Percentiles rank a stretch among this genome's conserved stretches.
These are phyloP conservation scores for Rhopalosiphum padi DNA, from an alignment of 1,140 invertebrate species.

Conservation along the genomic window DNA sequence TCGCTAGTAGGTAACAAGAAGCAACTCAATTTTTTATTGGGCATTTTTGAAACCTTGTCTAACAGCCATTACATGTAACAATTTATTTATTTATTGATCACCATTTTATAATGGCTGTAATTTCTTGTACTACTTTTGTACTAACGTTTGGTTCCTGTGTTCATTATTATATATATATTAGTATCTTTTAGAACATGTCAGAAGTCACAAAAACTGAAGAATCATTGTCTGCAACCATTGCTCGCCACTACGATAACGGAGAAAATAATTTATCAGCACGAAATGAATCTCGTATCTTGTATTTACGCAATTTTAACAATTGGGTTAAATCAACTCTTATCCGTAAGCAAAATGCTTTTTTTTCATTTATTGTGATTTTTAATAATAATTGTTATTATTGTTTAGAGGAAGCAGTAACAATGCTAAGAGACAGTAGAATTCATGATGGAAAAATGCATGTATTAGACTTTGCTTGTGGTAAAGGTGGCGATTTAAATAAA, in stretches of 20 bases:
- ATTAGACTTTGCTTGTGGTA: slow-evolving; percentile 85
- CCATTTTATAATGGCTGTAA: neutral
- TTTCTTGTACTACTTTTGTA: neutral
- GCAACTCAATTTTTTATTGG: neutral
- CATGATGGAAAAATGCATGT: slow-evolving; percentile 70
- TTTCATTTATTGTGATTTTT: neutral
- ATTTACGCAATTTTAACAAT: slow-evolving; percentile 97
- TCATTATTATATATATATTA: neutral
- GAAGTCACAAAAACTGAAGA: slow-evolving; percentile 45
- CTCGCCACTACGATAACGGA: slow-evolving; percentile 84
- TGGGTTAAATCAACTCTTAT: slow-evolving; percentile 98
- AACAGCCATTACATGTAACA: neutral
- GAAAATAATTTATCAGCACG: slow-evolving; percentile 82
- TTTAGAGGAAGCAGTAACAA: slow-evolving; percentile 71
- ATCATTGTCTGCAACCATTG: slow-evolving; percentile 70
- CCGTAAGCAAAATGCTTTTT: slow-evolving; percentile 65
- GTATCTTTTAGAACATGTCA: neutral
- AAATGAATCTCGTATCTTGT: slow-evolving; percentile 87
- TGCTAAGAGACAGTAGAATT: slow-evolving; percentile 70
- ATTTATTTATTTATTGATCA: neutral
- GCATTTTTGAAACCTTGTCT: neutral
- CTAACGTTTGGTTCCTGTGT: neutral
- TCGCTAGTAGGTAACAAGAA: neutral
- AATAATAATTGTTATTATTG: slow-evolving; percentile 8
- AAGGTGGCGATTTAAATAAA: slow-evolving; percentile 96